phyloP scores from a whole-genome alignment of 92 coral and sea anemone genomes.

The Meandrina meandrites region DNA sequence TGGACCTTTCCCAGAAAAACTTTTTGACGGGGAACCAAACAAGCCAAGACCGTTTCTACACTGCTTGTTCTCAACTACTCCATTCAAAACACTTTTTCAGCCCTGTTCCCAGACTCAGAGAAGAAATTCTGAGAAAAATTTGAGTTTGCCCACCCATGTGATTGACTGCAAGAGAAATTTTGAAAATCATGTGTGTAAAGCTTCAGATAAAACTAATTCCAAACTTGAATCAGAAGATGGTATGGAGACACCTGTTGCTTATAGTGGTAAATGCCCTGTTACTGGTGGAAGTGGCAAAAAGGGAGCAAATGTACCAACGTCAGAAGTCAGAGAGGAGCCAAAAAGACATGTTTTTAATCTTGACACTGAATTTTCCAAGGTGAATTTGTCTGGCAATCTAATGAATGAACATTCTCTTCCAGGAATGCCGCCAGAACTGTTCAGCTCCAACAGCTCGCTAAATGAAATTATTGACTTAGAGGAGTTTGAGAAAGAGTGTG shows the following conservation, averaged over 20 bases:
- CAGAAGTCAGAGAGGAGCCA: slow-evolving; percentile 13
- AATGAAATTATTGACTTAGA: slow-evolving; percentile 77
- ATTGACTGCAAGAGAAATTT: background rate
- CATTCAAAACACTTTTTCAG: slow-evolving; percentile 78
- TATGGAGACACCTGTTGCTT: background rate
- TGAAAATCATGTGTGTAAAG: slow-evolving; percentile 16
- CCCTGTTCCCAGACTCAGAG: slow-evolving; percentile 25
- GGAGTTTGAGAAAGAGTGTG: slow-evolving; percentile 95
- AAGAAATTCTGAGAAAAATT: slow-evolving; percentile 19
- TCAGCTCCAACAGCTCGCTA: slow-evolving; percentile 71
- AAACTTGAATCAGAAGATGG: background rate
- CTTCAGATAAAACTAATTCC: background rate
- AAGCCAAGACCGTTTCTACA: slow-evolving; percentile 81
- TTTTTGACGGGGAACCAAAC: slow-evolving; percentile 75
- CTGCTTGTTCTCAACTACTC: slow-evolving; percentile 78
- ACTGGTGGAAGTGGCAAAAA: background rate
- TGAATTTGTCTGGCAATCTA: slow-evolving; percentile 78
- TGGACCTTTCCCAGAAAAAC: slow-evolving; percentile 54
- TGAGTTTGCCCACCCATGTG: background rate
- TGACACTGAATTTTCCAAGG: slow-evolving; percentile 73
- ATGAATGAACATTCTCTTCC: slow-evolving; percentile 51
- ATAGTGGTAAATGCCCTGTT: background rate
- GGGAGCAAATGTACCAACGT: background rate
- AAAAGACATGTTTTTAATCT: slow-evolving; percentile 35
- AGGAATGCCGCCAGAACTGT: slow-evolving; percentile 56